Evolutionary conservation across 1,140 invertebrate genomes (phyloP), one percentile per base, ranked within the genome.

Genomic region (Cydia amplana): DNA sequence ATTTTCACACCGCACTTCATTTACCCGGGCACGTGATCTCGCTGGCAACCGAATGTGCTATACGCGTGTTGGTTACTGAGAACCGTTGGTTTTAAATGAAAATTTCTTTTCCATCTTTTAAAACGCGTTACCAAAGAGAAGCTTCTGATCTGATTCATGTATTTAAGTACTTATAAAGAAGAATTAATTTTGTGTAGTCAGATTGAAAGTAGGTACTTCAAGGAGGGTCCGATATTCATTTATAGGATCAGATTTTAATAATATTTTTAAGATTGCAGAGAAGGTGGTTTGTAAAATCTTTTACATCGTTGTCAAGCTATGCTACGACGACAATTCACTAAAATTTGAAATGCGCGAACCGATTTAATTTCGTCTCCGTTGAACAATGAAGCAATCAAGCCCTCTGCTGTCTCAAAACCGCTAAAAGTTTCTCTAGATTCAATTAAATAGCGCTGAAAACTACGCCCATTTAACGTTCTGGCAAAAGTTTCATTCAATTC

Each of bases 1-100:
- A 60, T 60, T 60, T 60, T 60, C 55, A 60, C 55, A 60, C 55
- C 55, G 55, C 55, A 60, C 55, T 60, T 60, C 55, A 60, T 60
- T 60, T 23, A 23, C 55, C 1, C 55, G 7, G 7, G 55, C 55
- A 23, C 55, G 55, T 60, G 55, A 60, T 60, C 2, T 1, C 51
- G 43, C 20, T 60, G 20, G 10, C 12, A n/a, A 23, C 23, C 55
- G 20, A 60, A 23, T 23, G 55, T 60, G 20, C 55, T 60, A 23
- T 60, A 60, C 18, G 55, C 7, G 55, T 60, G 23, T 23, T 60
- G n/a, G 2, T 23, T 60, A 23, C 18, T 60, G 18, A 16, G 18
- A 20, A 23, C n/a, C 51, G 51, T 20, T 51, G 49, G 49, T 32
- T 51, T 51, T n/a, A n/a, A 51, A 51, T n/a, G 9, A 18, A 51